These are phyloP conservation scores for Philopedon plagiatum DNA, from an alignment of 2,888 invertebrate genomes.

Conservation along the genomic window DNA sequence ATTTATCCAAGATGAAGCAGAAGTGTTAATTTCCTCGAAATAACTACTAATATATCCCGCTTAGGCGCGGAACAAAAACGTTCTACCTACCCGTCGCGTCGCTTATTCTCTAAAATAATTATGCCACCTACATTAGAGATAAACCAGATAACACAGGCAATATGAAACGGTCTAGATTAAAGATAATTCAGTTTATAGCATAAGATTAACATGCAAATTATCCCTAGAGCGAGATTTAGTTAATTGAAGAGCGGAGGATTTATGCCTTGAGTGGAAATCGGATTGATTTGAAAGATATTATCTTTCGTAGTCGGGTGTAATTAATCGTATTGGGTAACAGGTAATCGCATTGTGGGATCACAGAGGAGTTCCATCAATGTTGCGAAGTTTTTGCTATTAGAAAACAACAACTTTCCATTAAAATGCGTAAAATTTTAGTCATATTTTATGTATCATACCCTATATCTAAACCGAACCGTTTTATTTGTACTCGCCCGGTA, in stretches of 20 bases:
- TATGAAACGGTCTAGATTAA: conserved; percentile 4
- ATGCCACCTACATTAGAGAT: neutral
- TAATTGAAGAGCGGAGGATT: neutral
- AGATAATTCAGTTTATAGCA: conserved; percentile 5
- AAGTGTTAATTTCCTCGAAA: neutral
- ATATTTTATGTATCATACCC: no score
- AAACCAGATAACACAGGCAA: neutral
- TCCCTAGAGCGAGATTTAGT: neutral
- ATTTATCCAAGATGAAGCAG: neutral
- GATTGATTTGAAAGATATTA: neutral
- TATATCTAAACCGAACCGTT: no score
- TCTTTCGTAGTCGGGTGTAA: no score
- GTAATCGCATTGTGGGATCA: no score
- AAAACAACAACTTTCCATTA: no score
- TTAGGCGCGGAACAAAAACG: neutral
- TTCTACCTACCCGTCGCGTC: neutral
- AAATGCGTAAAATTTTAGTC: no score
- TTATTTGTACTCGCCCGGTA: no score
- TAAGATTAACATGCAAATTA: conserved; percentile 11
- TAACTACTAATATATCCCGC: neutral
- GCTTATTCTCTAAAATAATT: conserved; percentile 2
- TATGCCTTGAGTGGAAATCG: neutral
- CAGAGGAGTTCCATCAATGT: no score
- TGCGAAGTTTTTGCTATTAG: no score
- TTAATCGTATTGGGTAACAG: no score